Conservation (phyloP, 2,888 invertebrate species). For the Lomographa bimaculata region DNA sequence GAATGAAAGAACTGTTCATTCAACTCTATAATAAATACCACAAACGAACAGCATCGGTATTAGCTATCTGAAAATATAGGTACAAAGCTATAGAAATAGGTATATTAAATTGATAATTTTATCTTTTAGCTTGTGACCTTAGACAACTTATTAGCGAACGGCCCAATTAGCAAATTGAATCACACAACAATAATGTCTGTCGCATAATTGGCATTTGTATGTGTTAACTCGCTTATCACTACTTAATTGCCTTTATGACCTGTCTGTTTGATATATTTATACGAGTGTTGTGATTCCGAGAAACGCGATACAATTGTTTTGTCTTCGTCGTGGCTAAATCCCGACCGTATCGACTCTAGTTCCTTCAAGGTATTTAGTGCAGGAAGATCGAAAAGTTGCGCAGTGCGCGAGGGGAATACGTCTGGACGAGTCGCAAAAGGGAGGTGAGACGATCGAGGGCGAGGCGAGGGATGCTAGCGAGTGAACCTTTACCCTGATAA, state of each 20-base stretch:
- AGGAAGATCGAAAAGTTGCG: slow-evolving; percentile 35
- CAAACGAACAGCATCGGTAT: not conserved
- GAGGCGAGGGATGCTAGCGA: slow-evolving; percentile 46
- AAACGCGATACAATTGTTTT: slow-evolving; percentile 56
- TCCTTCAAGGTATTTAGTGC: slow-evolving; percentile 10
- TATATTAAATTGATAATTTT: slow-evolving; percentile 40
- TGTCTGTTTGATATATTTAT: slow-evolving; percentile 53
- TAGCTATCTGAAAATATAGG: slow-evolving; percentile 10
- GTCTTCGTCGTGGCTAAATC: slow-evolving; percentile 43
- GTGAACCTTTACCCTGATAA: slow-evolving; percentile 67
- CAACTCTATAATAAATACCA: slow-evolving; percentile 4
- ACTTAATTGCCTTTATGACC: slow-evolving; percentile 64
- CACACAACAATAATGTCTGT: slow-evolving; percentile 42
- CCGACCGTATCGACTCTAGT: slow-evolving; percentile 16
- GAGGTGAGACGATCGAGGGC: slow-evolving; percentile 41
- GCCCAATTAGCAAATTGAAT: slow-evolving; percentile 62
- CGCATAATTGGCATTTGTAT: slow-evolving; percentile 38
- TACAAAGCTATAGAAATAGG: slow-evolving; percentile 22
- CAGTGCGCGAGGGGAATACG: slow-evolving; percentile 50
- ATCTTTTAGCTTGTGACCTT: slow-evolving; percentile 41
- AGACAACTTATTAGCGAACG: slow-evolving; percentile 50
- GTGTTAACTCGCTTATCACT: slow-evolving; percentile 55
- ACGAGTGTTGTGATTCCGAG: slow-evolving; percentile 54
- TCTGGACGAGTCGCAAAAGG: slow-evolving; percentile 36
- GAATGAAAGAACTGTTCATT: slow-evolving; percentile 3